Conservation (phyloP, 2,113 vertebrate genomes). For the Boleophthalmus pectinirostris region DNA sequence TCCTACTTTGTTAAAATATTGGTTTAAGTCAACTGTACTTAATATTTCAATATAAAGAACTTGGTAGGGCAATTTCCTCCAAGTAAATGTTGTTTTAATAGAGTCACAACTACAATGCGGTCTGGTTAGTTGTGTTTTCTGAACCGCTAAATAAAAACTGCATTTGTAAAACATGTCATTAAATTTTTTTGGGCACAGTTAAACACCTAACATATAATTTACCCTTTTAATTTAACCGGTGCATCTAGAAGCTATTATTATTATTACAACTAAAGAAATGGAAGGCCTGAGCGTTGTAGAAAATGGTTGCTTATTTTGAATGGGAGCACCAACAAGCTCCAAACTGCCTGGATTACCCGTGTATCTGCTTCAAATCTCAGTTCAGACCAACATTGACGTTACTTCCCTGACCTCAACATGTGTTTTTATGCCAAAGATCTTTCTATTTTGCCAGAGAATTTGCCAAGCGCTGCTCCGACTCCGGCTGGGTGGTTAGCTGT, state of each 20-base stretch:
- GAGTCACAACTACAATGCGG: conserved; percentile 9
- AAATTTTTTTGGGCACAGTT: conserved; percentile 25
- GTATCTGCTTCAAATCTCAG: conserved; percentile 58
- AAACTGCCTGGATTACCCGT: conserved; percentile 39
- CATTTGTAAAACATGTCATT: conserved; percentile 34
- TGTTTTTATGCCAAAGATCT: conserved; percentile 34
- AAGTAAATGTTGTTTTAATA: conserved; percentile 6
- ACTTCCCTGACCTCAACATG: conserved; percentile 57
- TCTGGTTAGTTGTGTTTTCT: conserved; percentile 4
- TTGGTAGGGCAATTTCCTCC: not conserved
- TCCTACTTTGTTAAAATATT: not conserved
- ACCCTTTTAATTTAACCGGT: conserved; percentile 55
- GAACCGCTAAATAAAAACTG: conserved; percentile 22
- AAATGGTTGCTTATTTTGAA: conserved; percentile 22
- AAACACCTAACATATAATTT: conserved; percentile 27
- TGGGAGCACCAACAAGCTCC: conserved; percentile 17
- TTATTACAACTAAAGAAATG: conserved; percentile 35
- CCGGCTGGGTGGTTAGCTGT: conserved; percentile 38
- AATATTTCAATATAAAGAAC: not conserved
- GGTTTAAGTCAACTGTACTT: not conserved
- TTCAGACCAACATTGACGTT: conserved; percentile 60
- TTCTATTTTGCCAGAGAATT: conserved; percentile 32
- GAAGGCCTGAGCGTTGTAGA: conserved; percentile 29
- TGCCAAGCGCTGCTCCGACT: conserved; percentile 45
- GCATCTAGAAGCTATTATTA: conserved; percentile 39